Percentiles rank a stretch among this genome's conserved stretches.
phyloP scores from a whole-genome alignment of 2,797 vertebrate species.

The Myoxocephalus aenaeus region DNA sequence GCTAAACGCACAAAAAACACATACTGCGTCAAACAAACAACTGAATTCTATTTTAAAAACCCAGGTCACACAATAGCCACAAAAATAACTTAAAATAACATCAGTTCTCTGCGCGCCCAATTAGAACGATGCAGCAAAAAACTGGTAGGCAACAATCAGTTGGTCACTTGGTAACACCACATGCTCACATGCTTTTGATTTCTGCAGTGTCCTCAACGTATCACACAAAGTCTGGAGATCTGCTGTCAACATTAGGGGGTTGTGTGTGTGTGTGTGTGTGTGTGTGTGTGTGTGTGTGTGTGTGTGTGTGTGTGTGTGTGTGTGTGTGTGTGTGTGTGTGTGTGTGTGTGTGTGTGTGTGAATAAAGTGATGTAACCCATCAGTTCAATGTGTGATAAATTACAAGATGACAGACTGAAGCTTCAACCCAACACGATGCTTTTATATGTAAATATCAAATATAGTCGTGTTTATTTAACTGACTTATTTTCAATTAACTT shows the following conservation, averaged over 20 bases:
- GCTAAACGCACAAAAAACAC: constrained; percentile 20
- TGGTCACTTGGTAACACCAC: constrained; percentile 34
- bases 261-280: neutral
- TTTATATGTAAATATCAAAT: constrained; percentile 7
- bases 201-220: constrained; percentile 63
- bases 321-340: neutral
- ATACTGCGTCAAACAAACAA: constrained; percentile 4
- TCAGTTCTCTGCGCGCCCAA: constrained; percentile 7
- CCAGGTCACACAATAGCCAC: constrained; percentile 11
- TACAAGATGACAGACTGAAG: constrained; percentile 79
- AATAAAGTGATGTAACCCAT: constrained; percentile 78
- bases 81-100: constrained; percentile 22
- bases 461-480: neutral
- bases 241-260: constrained; percentile 56
- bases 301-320: neutral
- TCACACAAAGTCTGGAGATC: constrained; percentile 60
- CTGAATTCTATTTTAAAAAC: constrained; percentile 38
- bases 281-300: neutral
- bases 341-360: neutral
- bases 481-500: constrained; percentile 8
- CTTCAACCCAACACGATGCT: constrained; percentile 80
- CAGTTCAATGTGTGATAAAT: constrained; percentile 81
- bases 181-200: constrained; percentile 54
- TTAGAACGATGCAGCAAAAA: constrained; percentile 9
- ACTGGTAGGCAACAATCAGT: constrained; percentile 10